Conservation (phyloP, 2,113 vertebrate species). For the Psilopsiagon aurifrons region DNA sequence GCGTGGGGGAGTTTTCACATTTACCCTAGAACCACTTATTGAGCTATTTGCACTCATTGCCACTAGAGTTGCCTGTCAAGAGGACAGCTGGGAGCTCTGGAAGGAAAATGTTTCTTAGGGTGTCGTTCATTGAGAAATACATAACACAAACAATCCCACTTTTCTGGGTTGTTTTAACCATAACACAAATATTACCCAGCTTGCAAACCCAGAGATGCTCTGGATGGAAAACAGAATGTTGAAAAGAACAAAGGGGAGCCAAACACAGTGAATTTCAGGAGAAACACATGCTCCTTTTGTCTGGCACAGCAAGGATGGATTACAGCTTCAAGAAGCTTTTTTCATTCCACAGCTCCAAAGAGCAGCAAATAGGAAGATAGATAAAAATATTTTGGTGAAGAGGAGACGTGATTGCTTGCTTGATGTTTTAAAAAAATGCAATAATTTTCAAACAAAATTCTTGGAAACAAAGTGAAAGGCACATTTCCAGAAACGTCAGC, state of each 20-base stretch:
- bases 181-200: not conserved
- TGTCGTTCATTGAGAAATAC: conserved; percentile 19
- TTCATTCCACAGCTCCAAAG: not conserved
- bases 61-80: conserved; percentile 63
- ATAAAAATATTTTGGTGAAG: not conserved
- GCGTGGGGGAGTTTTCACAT: conserved; percentile 49
- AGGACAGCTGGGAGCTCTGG: conserved; percentile 47
- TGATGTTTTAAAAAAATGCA: not conserved
- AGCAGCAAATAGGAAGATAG: not conserved
- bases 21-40: conserved; percentile 59
- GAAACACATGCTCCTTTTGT: not conserved
- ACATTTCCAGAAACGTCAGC: not conserved
- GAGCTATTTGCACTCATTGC: conserved; percentile 67
- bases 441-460: not conserved
- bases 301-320: not conserved
- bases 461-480: not conserved
- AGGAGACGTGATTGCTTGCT: not conserved
- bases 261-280: not conserved
- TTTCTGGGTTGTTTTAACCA: not conserved
- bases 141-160: not conserved
- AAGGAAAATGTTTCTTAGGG: conserved; percentile 10
- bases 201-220: not conserved
- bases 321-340: not conserved
- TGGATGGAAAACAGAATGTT: not conserved
- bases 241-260: not conserved